Evolutionary conservation across 2,797 vertebrate species (phyloP).

Genomic region (Chaetophractus vellerosus): DNA sequence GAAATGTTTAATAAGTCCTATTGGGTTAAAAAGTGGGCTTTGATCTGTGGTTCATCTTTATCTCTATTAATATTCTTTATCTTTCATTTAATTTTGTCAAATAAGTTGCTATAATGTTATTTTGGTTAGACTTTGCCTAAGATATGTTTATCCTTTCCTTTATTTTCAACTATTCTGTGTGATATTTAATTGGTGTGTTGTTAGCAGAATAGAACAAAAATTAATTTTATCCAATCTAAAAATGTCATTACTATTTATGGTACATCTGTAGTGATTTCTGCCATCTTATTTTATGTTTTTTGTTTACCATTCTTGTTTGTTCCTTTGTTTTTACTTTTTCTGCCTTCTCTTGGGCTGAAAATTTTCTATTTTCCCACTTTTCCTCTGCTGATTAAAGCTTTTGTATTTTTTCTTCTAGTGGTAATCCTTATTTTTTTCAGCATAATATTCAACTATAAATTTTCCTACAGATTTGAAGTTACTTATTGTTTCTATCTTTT

Average conservation of each 20-base stretch:
- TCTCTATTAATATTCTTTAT: neutral
- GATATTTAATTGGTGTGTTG: neutral
- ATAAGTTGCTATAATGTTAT: constrained; percentile 39
- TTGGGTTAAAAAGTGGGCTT: neutral
- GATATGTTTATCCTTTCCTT: neutral
- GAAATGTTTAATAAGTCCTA: neutral
- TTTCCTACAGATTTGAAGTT: neutral
- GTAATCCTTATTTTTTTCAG: neutral
- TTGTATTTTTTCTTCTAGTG: neutral
- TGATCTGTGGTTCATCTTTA: neutral
- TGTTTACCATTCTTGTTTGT: neutral
- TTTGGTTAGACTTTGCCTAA: neutral
- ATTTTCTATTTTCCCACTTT: constrained; percentile 12
- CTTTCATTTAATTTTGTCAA: constrained; percentile 5
- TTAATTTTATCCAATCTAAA: neutral
- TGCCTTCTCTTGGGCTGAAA: neutral
- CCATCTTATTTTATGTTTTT: neutral
- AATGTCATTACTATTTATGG: neutral
- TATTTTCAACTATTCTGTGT: neutral
- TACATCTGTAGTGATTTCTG: neutral
- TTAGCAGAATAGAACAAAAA: neutral
- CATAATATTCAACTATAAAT: constrained; percentile 13
- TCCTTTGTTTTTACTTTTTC: neutral
- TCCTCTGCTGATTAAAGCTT: neutral
- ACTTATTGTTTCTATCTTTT: constrained; percentile 3